Evolutionary conservation across 2,888 invertebrate genomes (phyloP).

Genomic region (Thyatira batis): DNA sequence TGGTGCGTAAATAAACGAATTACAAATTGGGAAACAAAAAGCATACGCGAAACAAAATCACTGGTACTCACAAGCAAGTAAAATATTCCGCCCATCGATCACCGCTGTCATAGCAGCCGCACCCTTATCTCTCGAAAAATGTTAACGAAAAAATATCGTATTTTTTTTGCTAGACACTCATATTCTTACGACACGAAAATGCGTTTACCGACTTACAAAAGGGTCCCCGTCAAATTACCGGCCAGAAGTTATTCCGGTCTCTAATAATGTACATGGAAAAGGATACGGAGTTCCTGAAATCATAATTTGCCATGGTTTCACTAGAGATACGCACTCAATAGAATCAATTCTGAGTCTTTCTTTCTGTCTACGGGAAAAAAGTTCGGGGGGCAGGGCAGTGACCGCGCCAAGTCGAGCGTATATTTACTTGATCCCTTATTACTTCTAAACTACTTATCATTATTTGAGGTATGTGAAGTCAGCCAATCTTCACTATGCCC

Average conservation of each 20-base stretch:
- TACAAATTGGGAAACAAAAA: no score
- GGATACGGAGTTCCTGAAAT: slow-evolving; percentile 15
- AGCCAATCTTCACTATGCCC: no score
- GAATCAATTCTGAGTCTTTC: no score
- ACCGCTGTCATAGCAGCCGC: not conserved
- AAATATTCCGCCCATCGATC: not conserved
- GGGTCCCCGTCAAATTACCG: slow-evolving; percentile 27
- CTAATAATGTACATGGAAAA: slow-evolving; percentile 20
- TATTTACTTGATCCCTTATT: no score
- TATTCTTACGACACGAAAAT: slow-evolving; percentile 3
- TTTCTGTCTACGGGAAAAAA: no score
- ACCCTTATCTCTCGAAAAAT: not conserved
- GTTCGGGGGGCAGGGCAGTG: no score
- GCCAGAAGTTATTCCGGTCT: slow-evolving; percentile 25
- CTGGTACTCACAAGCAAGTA: not conserved
- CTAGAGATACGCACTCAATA: not conserved
- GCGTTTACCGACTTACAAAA: slow-evolving; percentile 12
- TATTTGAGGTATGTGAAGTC: no score
- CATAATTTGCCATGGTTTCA: slow-evolving; percentile 10
- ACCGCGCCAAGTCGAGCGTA: no score
- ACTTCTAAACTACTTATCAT: no score
- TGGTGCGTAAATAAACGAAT: no score
- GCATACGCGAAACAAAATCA: not conserved
- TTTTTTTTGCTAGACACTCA: slow-evolving; percentile 2
- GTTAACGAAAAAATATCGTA: not conserved